Conservation (phyloP, 1,140 invertebrate genomes). For the Asobara japonica region DNA sequence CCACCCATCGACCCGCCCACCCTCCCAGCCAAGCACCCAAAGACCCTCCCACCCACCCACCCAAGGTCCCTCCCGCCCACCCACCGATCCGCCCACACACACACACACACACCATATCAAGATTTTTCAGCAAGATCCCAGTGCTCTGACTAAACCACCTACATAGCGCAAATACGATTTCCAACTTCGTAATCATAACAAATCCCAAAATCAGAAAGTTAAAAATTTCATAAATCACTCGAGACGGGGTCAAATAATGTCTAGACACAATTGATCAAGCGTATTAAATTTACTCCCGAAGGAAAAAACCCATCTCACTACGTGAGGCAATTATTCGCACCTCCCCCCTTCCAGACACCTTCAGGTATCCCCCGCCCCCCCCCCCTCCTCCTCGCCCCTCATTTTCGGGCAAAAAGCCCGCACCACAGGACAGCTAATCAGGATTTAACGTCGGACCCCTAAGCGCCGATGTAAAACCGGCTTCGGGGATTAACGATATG, state of each 20-base stretch:
- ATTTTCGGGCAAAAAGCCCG: background rate
- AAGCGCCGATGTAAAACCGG: background rate
- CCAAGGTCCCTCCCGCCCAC: too few relatives aligned
- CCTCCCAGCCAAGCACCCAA: too few relatives aligned
- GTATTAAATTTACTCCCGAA: background rate
- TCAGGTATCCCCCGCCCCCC: background rate
- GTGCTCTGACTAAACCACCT: too few relatives aligned
- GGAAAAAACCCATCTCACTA: background rate
- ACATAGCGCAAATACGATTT: too few relatives aligned
- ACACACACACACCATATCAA: too few relatives aligned
- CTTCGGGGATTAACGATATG: background rate
- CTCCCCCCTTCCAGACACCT: background rate
- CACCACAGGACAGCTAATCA: background rate
- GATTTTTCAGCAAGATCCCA: too few relatives aligned
- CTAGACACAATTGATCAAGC: background rate
- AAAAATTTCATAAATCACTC: background rate
- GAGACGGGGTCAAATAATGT: background rate
- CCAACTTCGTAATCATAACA: too few relatives aligned
- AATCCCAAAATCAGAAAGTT: too few relatives aligned
- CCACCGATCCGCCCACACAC: too few relatives aligned
- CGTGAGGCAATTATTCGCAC: background rate
- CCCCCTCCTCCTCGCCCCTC: background rate
- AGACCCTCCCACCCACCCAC: too few relatives aligned
- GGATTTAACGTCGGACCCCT: background rate
- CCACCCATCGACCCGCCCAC: too few relatives aligned